Conservation (phyloP, 2,888 invertebrate species). For the Sphaerophoria rueppellii region DNA sequence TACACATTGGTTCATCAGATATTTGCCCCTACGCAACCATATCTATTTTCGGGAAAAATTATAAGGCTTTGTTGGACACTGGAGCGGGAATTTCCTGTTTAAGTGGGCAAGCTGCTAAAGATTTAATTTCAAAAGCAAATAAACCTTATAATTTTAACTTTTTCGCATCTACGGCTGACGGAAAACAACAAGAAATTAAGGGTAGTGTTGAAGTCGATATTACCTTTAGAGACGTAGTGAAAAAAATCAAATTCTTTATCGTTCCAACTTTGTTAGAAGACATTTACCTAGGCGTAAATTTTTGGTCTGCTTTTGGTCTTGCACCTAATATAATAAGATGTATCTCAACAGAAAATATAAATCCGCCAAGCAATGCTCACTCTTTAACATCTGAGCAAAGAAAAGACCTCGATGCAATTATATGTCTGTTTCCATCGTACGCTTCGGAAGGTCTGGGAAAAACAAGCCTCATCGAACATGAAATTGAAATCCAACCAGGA, state of each 20-base stretch:
- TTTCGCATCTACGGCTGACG: conserved; percentile 55
- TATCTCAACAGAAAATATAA: background rate
- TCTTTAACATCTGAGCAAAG: conserved; percentile 9
- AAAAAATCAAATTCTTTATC: conserved; percentile 38
- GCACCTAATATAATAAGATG: conserved; percentile 29
- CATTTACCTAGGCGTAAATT: conserved; percentile 52
- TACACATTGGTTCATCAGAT: conserved; percentile 6
- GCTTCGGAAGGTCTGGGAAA: conserved; percentile 51
- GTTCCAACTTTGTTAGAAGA: conserved; percentile 48
- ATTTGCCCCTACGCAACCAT: conserved; percentile 42
- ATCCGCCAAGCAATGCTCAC: conserved; percentile 2
- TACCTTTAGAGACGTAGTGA: conserved; percentile 14
- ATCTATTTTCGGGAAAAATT: conserved; percentile 32
- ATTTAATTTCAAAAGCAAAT: conserved; percentile 20
- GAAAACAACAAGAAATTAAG: conserved; percentile 42
- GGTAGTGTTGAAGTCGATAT: conserved; percentile 30
- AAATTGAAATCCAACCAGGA: conserved; percentile 54
- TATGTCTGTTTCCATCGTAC: conserved; percentile 44
- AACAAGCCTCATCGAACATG: conserved; percentile 53
- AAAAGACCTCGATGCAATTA: conserved; percentile 8
- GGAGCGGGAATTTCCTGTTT: conserved; percentile 56
- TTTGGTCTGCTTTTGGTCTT: conserved; percentile 47
- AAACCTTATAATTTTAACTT: conserved; percentile 1
- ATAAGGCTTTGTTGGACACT: conserved; percentile 53
- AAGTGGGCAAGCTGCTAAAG: conserved; percentile 39